Evolutionary conservation across 2,888 invertebrate genomes (phyloP), one percentile per base, ranked within the genome.

Genomic region (Saturnia pavonia): DNA sequence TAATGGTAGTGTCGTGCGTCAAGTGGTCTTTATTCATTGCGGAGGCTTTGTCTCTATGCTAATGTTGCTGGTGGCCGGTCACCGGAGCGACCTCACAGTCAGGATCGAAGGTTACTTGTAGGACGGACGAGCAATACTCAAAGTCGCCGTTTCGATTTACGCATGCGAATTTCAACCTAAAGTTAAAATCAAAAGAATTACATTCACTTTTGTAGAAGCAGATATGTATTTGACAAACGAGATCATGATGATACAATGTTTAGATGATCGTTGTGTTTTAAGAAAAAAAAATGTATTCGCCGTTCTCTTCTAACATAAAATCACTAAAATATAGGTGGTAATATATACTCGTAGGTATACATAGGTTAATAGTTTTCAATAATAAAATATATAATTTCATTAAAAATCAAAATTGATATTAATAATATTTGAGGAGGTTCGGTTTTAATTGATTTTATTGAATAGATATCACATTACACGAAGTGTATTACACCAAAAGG

Each of bases 1-100:
- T 70, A 70, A 75, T 75, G 76, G 74, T 73, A 76, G 80, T 86
- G 86, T 85, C 87, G 86, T 88, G 84, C 90, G 88, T 90, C 91
- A 91, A 89, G 86, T 86, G 84, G 86, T 89, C 88, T 88, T 85
- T 90, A 88, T 88, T 89, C 88, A 88, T 83, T 84, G 85, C 80
- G 80, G 82, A 87, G 86, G 90, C 92, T 92, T 92, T 92, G 92
- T 92, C 88, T 85, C 80, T 88, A 91, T 92, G 91, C 86, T 88
- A 91, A 92, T 91, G 81, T 76, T 78, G 80, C 79, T 74, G 77
- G 84, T 86, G 87, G 89, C 86, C 89, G 91, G 91, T 90, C 91
- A 89, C 86, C 85, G 86, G 75, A 74, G 87, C 88, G 91, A 91
- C 90, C 91, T 88, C 85, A 82, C 73, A 40, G 19, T 34, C 83